Percentiles rank a stretch among this genome's conserved stretches.
These are phyloP conservation scores for Bradysia coprophila DNA, from an alignment of 1,140 invertebrate species.

Conservation along the genomic window DNA sequence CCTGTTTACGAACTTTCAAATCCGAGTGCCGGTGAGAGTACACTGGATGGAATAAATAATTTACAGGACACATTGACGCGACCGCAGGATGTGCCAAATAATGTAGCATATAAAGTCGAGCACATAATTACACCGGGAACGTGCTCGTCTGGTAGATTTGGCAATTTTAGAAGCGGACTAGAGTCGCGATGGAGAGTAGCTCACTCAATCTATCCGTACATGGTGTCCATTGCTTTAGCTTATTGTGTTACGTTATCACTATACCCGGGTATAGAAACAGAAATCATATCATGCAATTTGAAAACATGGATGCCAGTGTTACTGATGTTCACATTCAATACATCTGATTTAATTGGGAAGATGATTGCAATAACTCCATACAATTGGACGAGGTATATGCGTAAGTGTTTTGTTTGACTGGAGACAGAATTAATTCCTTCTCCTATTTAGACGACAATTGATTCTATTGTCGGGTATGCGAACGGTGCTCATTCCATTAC, in stretches of 20 bases:
- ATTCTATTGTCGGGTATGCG: constrained; percentile 47
- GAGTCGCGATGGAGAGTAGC: constrained; percentile 56
- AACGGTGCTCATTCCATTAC: constrained; percentile 56
- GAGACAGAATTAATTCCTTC: too few species aligned
- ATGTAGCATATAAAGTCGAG: constrained; percentile 54
- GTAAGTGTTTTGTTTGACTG: constrained; percentile 27
- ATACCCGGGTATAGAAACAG: constrained; percentile 77
- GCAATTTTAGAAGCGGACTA: constrained; percentile 31
- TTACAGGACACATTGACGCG: constrained; percentile 18
- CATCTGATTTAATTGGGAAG: constrained; percentile 70
- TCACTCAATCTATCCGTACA: constrained; percentile 69
- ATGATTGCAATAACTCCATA: constrained; percentile 22
- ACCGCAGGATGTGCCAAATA: constrained; percentile 7
- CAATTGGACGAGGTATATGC: neutral
- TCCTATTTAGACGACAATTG: constrained; percentile 49
- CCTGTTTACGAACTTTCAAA: constrained; percentile 56
- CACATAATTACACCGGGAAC: constrained; percentile 50
- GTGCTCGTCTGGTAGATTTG: constrained; percentile 22
- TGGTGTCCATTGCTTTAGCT: constrained; percentile 67
- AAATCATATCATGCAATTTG: constrained; percentile 64
- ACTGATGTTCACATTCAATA: constrained; percentile 74
- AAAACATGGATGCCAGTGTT: constrained; percentile 81
- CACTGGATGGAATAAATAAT: constrained; percentile 18
- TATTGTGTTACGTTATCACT: constrained; percentile 76
- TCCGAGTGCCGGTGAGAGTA: constrained; percentile 31